These are phyloP conservation scores for Diploscapter pachys DNA, from an alignment of 1,140 invertebrate genomes.

Conservation along the genomic window DNA sequence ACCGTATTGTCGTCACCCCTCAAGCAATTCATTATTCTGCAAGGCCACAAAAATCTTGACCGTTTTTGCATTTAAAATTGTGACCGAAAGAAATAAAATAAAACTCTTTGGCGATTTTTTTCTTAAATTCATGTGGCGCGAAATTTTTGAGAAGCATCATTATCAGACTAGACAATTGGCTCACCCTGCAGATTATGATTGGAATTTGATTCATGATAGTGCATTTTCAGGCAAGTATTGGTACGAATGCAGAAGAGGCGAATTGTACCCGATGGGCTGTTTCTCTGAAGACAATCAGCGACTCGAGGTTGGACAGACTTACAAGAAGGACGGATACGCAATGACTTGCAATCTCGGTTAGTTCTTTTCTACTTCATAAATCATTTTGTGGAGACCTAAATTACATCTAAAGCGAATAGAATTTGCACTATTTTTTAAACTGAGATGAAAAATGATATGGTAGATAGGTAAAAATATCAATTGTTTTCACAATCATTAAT, in stretches of 20 bases:
- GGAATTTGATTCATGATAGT: too few relatives aligned
- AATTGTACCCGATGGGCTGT: slow-evolving; percentile 34
- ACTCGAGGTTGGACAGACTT: slow-evolving; percentile 29
- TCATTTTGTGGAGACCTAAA: neutral
- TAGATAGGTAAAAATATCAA: too few relatives aligned
- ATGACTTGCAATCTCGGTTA: slow-evolving; percentile 26
- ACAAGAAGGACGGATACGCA: slow-evolving; percentile 36
- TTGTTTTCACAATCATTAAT: too few relatives aligned
- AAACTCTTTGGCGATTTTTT: too few relatives aligned
- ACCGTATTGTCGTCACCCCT: too few relatives aligned
- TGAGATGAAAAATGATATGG: too few relatives aligned
- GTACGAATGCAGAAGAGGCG: slow-evolving; percentile 37
- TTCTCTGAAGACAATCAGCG: slow-evolving; percentile 25
- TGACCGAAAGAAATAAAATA: neutral
- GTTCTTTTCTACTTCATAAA: neutral
- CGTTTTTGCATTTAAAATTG: neutral
- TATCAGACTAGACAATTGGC: too few relatives aligned
- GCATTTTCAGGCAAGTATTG: slow-evolving; percentile 29
- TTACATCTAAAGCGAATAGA: too few relatives aligned
- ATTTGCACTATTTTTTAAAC: too few relatives aligned
- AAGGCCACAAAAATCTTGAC: neutral
- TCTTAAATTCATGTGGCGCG: neutral
- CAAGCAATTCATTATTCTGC: neutral
- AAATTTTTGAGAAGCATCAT: too few relatives aligned
- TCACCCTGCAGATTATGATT: too few relatives aligned